Percentiles rank a stretch among this genome's conserved stretches.
phyloP scores from a whole-genome alignment of 2,797 vertebrate genomes.

The Micropoecilia bifurca region DNA sequence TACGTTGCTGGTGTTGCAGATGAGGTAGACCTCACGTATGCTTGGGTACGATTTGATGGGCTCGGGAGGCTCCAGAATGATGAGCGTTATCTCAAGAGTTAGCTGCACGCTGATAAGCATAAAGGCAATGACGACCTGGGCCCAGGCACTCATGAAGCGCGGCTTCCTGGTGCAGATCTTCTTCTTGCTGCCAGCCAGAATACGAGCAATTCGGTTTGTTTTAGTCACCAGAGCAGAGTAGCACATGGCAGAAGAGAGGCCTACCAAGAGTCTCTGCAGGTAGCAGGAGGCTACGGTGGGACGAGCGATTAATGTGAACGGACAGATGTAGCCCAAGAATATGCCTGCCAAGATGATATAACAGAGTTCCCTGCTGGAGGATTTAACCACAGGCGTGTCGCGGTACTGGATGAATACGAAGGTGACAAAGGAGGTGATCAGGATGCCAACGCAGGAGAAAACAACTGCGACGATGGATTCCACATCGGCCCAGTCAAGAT shows the following conservation, averaged over 20 bases:
- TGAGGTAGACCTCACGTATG: conserved; percentile 96
- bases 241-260: conserved; percentile 97
- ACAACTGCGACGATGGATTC: conserved; percentile 96
- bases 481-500: conserved; percentile 95
- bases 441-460: conserved; percentile 96
- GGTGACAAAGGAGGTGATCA: conserved; percentile 97
- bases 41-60: conserved; percentile 96
- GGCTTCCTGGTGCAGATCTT: conserved; percentile 98
- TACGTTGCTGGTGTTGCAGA: conserved; percentile 98
- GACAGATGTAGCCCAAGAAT: conserved; percentile 96
- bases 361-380: conserved; percentile 97
- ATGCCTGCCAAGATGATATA: conserved; percentile 98
- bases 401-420: conserved; percentile 98
- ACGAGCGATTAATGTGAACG: conserved; percentile 94
- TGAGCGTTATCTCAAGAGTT: conserved; percentile 90
- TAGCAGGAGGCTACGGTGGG: conserved; percentile 95
- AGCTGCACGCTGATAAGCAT: conserved; percentile 95
- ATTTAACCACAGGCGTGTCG: conserved; percentile 98
- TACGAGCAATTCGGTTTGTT: conserved; percentile 98
- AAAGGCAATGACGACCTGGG: conserved; percentile 95
- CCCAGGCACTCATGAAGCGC: conserved; percentile 98
- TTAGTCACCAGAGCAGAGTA: conserved; percentile 98
- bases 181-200: conserved; percentile 98
- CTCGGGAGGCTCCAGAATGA: conserved; percentile 95
- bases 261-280: conserved; percentile 95